Evolutionary conservation across 2,113 vertebrate species (phyloP).

Genomic region (Nipponia nippon): DNA sequence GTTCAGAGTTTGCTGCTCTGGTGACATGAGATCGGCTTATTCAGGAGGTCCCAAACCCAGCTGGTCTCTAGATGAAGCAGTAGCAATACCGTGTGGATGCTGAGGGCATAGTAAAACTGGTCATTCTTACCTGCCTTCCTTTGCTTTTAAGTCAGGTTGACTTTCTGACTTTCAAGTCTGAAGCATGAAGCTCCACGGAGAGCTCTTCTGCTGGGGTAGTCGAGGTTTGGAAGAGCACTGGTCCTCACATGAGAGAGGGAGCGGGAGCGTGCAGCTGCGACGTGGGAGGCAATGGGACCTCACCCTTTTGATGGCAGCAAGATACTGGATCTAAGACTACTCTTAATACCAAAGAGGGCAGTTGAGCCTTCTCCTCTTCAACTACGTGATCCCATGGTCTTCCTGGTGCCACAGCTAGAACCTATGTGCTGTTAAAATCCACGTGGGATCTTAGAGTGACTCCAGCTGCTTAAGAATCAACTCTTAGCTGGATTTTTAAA

Average conservation of each 20-base stretch:
- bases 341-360: background rate
- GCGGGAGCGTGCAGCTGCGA: background rate
- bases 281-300: background rate
- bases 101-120: background rate
- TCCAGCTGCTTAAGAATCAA: background rate
- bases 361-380: background rate
- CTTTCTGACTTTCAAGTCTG: background rate
- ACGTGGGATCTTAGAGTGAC: background rate
- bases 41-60: background rate
- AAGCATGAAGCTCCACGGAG: background rate
- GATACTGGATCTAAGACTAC: fast-evolving
- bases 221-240: background rate
- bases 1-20: background rate
- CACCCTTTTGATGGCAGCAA: background rate
- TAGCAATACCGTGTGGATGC: background rate
- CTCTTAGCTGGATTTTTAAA: background rate
- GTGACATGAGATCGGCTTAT: background rate
- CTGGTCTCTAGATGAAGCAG: background rate
- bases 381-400: fast-evolving
- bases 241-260: background rate
- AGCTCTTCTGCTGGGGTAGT: background rate
- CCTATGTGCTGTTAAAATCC: background rate
- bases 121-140: background rate
- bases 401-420: background rate
- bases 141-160: background rate